Evolutionary conservation across 2,888 invertebrate genomes (phyloP), one percentile per base, ranked within the genome.

Genomic region (Drosophila helvetica): DNA sequence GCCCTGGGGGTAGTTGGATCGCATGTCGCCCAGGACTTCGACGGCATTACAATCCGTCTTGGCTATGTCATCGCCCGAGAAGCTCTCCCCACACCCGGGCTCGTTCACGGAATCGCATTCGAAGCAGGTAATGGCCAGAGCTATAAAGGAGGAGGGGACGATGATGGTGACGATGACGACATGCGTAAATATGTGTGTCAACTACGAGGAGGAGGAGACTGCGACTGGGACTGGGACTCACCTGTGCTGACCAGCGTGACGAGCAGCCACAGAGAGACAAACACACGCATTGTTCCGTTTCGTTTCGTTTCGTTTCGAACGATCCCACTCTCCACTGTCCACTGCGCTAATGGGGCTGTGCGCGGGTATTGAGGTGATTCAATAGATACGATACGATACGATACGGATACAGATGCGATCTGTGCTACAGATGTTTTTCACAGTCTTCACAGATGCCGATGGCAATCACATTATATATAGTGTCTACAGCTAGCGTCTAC

Each of bases 41-140:
- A 78, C 75, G 10, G 75, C 79, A 74, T 86, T 82, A 53, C 91
- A 91, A 47, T 91, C 90, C 9, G 74, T 81, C 76, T 82, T 80
- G 57, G 79, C 69, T 56, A 90, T 78, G 59, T 86, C 89, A 55
- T 90, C 88, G 19, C 82, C 66, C n/a, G 50, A 52, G 56, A 82
- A 82, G 22, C 70, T 65, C 51, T 74, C 83, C 47, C 88, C 88
- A 74, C 91, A 91, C 66, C 83, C 80, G 22, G 77, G 75, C 75
- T 90, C 80, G 67, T 79, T 80, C 48, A 84, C 73, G 17, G 91
- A 91, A 75, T 91, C 91, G 69, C 91, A 91, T 68, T 90, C 89
- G 72, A 88, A 91, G 77, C 91, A 91, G 50, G 74, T 87, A 66
- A 91, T 86, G 53, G 88, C 85, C 45, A 74, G 63, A 38, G 83